Evolutionary conservation across 2,888 invertebrate genomes (phyloP).

Genomic region (Vannuccia rotundouncinata): DNA sequence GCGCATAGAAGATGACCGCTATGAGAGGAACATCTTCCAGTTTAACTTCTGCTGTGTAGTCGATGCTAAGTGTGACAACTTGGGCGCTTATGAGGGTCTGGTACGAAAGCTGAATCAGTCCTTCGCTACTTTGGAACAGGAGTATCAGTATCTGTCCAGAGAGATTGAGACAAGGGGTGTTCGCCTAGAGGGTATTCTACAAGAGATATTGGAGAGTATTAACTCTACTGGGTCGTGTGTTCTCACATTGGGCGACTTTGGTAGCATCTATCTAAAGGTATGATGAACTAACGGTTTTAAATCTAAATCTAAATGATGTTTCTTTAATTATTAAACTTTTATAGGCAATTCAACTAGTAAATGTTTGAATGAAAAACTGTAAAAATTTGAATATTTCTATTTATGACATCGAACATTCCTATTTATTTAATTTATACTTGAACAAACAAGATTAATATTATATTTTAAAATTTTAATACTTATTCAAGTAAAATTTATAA

Average conservation of each 20-base stretch:
- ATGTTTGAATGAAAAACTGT: too few relatives aligned
- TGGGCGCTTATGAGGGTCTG: conserved; percentile 24
- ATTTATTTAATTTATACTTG: too few relatives aligned
- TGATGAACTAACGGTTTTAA: too few relatives aligned
- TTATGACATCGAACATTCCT: too few relatives aligned
- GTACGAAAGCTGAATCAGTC: not conserved
- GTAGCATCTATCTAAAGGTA: conserved; percentile 13
- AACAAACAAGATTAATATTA: too few relatives aligned
- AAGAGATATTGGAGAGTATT: not conserved
- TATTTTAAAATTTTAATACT: too few relatives aligned
- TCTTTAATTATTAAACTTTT: too few relatives aligned
- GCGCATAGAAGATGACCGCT: conserved; percentile 69
- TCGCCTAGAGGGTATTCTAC: not conserved
- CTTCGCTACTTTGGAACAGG: not conserved
- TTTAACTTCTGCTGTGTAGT: conserved; percentile 66
- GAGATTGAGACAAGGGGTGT: not conserved
- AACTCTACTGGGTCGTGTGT: not conserved
- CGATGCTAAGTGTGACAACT: not conserved
- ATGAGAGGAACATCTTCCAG: conserved; percentile 83
- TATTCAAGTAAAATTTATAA: too few relatives aligned
- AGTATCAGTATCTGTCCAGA: conserved; percentile 5
- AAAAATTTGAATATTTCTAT: too few relatives aligned
- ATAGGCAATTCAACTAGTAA: too few relatives aligned
- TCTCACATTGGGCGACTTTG: not conserved
- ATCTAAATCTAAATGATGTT: too few relatives aligned